Evolutionary conservation across 2,113 vertebrate genomes (phyloP), one percentile per base, ranked within the genome.

Genomic region (Ginglymostoma cirratum): DNA sequence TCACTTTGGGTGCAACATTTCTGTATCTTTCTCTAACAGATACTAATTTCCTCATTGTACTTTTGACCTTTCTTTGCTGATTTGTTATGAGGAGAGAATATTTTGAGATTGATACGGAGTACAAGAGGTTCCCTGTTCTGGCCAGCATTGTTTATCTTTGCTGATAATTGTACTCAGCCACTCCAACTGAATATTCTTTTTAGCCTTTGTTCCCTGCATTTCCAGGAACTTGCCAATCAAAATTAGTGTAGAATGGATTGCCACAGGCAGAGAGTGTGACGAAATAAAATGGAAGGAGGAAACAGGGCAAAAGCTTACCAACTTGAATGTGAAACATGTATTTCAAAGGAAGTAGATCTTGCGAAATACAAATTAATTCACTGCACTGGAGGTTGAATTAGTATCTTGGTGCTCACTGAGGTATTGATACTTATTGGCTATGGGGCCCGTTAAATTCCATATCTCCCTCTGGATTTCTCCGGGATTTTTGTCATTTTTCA

Each of bases 401-500:
- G 69, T 95, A 34, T 93, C 19, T 42, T 83, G 34, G 34, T 38
- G 45, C 42, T 72, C 66, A 8, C 94, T 72, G 94, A 95, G 42
- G 94, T 95, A 95, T 95, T 95, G 94, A 95, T 72, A 72, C 94
- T 95, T 95, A 95, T 52, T 95, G 94, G 94, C 69, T 48, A 72
- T 95, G 67, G 94, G 72, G 94, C 67, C 69, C 76, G 42, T 95
- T 95, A 95, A 72, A 95, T 95, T 76, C 67, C 45, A 72, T 52
- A 52, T 45, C 23, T 95, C 94, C 94, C 69, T 27, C 8, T 21
- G 45, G 94, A 95, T 95, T 95, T 76, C 67, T 95, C 69, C 27
- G 42, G 69, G 69, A 72, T 95, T 45, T 95, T 95, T 95, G 94
- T 95, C 94, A 95, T 95, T 95, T 95, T 95, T 95, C 94, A 95